phyloP scores from a whole-genome alignment of 2,888 invertebrate genomes.

The Eilema sororculum region DNA sequence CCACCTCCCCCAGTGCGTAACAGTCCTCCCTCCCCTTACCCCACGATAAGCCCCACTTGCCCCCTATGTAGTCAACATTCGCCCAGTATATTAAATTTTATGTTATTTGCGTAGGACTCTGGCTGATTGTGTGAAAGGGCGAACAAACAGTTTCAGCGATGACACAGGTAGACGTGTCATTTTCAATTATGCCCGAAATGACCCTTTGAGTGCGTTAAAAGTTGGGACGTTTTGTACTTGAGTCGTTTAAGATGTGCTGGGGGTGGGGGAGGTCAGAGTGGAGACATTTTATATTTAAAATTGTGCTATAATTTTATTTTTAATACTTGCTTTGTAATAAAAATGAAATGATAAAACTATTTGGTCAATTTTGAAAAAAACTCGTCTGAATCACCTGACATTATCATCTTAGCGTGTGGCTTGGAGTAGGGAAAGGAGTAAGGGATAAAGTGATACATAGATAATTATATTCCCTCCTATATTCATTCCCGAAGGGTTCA shows the following conservation, averaged over 20 bases:
- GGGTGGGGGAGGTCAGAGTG: neutral
- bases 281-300: neutral
- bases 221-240: conserved; percentile 13
- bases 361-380: no score
- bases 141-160: conserved; percentile 24
- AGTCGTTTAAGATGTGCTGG: neutral
- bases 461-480: no score
- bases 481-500: no score
- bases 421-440: no score
- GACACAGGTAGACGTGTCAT: conserved; percentile 23
- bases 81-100: conserved; percentile 54
- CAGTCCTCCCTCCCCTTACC: neutral
- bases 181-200: conserved; percentile 26
- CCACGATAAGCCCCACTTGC: conserved; percentile 27
- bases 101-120: conserved; percentile 59
- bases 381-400: no score
- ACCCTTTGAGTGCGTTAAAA: conserved; percentile 24
- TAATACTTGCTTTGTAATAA: no score
- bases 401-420: no score
- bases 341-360: no score
- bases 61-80: conserved; percentile 21
- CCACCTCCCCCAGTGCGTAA: neutral
- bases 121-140: conserved; percentile 27
- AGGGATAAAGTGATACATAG: no score
- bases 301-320: neutral